Evolutionary conservation across 1,140 invertebrate genomes (phyloP).

Genomic region (Papilio glaucus): DNA sequence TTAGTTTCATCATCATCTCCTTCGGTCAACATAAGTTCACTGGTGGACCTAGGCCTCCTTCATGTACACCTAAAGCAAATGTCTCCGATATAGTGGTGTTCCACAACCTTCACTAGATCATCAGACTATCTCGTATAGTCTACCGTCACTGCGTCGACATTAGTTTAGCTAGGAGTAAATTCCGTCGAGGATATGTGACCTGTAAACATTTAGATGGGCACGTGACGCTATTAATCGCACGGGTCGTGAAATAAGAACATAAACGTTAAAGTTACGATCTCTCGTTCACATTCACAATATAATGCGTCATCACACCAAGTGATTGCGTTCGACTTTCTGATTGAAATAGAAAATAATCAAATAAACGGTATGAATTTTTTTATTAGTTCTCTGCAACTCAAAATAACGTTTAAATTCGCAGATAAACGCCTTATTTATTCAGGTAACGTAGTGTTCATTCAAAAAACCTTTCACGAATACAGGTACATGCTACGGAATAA

Average conservation of each 20-base stretch:
- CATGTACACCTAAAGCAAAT: too few relatives aligned
- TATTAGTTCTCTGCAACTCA: too few relatives aligned
- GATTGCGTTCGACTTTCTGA: constrained; percentile 28
- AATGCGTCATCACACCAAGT: constrained; percentile 27
- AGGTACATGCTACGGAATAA: too few relatives aligned
- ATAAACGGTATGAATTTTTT: neutral
- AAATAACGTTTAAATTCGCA: too few relatives aligned
- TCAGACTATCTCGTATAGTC: neutral
- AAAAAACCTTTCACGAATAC: too few relatives aligned
- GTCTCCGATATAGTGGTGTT: too few relatives aligned
- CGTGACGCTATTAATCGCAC: constrained; percentile 9
- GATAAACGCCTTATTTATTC: too few relatives aligned
- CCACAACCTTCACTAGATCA: too few relatives aligned
- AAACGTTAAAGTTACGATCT: constrained; percentile 19
- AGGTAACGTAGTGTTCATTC: too few relatives aligned
- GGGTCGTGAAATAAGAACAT: constrained; percentile 27
- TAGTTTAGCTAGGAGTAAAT: neutral
- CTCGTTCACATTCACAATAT: constrained; percentile 29
- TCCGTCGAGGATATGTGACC: neutral
- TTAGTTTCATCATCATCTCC: too few relatives aligned
- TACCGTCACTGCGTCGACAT: neutral
- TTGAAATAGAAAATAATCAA: constrained; percentile 17
- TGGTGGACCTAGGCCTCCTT: too few relatives aligned
- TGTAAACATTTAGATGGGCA: constrained; percentile 7
- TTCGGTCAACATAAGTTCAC: too few relatives aligned